Evolutionary conservation across 2,113 vertebrate species (phyloP).

Genomic region (Poicephalus gulielmi): DNA sequence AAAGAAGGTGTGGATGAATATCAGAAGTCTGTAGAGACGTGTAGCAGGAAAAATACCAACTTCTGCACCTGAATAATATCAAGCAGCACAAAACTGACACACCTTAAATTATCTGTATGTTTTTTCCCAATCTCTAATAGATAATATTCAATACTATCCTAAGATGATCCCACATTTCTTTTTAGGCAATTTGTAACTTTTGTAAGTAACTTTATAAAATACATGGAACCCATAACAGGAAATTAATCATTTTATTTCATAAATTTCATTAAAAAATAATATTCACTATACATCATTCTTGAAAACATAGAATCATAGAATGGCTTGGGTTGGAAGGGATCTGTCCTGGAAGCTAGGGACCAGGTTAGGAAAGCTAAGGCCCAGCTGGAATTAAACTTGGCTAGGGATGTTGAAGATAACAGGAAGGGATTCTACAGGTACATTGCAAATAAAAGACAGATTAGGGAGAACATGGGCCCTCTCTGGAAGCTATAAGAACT

Average conservation of each 20-base stretch:
- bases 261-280: not conserved
- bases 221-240: not conserved
- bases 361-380: too few species aligned
- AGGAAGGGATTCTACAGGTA: too few species aligned
- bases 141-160: not conserved
- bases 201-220: not conserved
- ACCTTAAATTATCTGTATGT: not conserved
- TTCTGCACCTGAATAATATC: not conserved
- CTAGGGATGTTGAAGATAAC: too few species aligned
- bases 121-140: not conserved
- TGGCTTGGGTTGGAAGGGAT: too few species aligned
- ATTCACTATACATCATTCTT: not conserved
- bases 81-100: not conserved
- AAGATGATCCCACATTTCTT: not conserved
- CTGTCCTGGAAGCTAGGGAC: too few species aligned
- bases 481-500: too few species aligned
- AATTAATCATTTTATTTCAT: not conserved
- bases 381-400: too few species aligned
- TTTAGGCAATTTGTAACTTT: not conserved
- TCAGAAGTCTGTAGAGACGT: not conserved
- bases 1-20: not conserved
- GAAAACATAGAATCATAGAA: not conserved
- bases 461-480: too few species aligned
- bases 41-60: not conserved
- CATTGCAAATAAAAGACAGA: too few species aligned